A percentile compares a stretch with the other conserved stretches of the same genome.
phyloP scores from a whole-genome alignment of 2,113 vertebrate genomes.

The Lethenteron camtschaticum region DNA sequence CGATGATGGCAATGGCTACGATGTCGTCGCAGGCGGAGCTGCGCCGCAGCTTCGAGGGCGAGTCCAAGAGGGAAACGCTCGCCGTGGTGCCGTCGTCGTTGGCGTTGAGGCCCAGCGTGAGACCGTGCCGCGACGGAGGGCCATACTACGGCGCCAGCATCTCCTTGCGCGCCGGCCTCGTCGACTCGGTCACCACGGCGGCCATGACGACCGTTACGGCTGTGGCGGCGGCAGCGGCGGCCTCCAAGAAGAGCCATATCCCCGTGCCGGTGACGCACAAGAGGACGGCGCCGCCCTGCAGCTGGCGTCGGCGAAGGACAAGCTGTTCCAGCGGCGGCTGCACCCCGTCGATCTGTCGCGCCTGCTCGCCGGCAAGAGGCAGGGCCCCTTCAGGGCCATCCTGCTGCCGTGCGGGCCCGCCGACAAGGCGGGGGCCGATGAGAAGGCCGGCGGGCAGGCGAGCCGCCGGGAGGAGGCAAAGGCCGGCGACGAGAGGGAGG shows the following conservation, averaged over 20 bases:
- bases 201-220: too few relatives aligned
- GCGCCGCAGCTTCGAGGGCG: too few relatives aligned
- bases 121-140: too few relatives aligned
- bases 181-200: too few relatives aligned
- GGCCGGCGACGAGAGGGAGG: neutral
- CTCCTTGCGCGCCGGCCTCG: too few relatives aligned
- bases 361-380: neutral
- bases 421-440: neutral
- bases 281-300: neutral
- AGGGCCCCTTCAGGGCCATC: constrained; percentile 1
- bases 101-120: too few relatives aligned
- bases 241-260: neutral
- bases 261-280: neutral
- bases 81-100: too few relatives aligned
- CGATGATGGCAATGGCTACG: too few relatives aligned
- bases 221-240: too few relatives aligned
- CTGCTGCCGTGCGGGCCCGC: constrained; percentile 4
- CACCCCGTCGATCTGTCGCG: constrained; percentile 5
- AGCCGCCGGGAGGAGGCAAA: neutral
- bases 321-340: constrained; percentile 1
- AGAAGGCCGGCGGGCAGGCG: neutral
- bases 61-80: too few relatives aligned
- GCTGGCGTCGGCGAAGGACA: neutral
- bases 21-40: too few relatives aligned
- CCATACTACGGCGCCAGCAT: too few relatives aligned